Evolutionary conservation across 2,797 vertebrate genomes (phyloP), one percentile per base, ranked within the genome.

Genomic region (Mormyrus proboscirostris): DNA sequence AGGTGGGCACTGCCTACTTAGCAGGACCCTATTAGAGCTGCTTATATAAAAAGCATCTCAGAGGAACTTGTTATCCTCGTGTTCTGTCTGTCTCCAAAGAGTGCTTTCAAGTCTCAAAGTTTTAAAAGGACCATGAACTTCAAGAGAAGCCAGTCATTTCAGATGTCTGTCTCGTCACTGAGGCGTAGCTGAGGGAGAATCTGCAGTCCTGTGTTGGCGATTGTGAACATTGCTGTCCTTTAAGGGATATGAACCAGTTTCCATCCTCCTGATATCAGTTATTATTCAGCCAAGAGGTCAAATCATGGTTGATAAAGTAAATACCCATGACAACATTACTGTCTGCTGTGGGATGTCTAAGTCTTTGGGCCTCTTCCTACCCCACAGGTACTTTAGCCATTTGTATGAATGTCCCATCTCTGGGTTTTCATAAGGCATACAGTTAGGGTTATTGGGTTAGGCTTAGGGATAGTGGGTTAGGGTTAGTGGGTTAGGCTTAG

Each of bases 41-140:
- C 79, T 82, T 86, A 73, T 73, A 38, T 89, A 29, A n/a, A 62
- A 87, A 14, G 29, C 47, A 22, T 88, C 79, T 87, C 25, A 53
- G 19, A 86, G 59, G 4, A 6, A 62, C 87, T 88, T 59, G 88
- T 73, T 33, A n/a, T 86, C 88, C 73, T 89, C 49, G 51, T 89
- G 50, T 73, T 44, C 41, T 87, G 7, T 9, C 50, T 51, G 47
- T 19, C 29, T 87, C 53, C 25, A 38, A 19, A 57, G 50, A 38
- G 50, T 87, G 22, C 50, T 41, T 29, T 87, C 53, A 51, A 38
- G 50, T 53, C 50, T 53, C 10, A 19, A 87, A 59, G 16, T 87
- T 33, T 57, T 53, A 59, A 59, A 84, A 84, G 82, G 41, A 12
- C 12, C 51, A 16, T 87, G 16, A 9, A 33, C 16, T 41, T 87